phyloP scores from a whole-genome alignment of 1,140 invertebrate species.

The Thalassaphorura encarpata region DNA sequence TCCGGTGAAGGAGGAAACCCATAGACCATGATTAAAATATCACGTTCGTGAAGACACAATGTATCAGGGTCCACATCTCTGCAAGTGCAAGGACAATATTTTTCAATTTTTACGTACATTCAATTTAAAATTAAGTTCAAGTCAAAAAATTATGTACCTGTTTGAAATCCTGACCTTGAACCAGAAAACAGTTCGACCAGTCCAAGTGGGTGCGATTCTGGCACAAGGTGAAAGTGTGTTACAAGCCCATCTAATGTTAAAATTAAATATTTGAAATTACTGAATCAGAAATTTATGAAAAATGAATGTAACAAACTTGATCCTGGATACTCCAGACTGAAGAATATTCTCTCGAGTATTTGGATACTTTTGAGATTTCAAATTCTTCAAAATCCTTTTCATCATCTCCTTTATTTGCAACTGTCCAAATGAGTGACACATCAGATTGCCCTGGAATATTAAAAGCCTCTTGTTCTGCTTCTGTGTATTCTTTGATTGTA shows the following conservation, averaged over 20 bases:
- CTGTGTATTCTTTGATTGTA: conserved; percentile 4
- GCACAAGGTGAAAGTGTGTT: conserved; percentile 19
- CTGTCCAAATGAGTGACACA: conserved; percentile 17
- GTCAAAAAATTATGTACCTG: not conserved
- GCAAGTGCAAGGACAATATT: not conserved
- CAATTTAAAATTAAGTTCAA: no score
- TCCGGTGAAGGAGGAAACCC: conserved; percentile 21
- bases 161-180: conserved; percentile 20
- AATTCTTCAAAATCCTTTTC: not conserved
- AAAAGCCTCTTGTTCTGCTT: conserved; percentile 14
- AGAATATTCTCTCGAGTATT: conserved; percentile 7
- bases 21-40: conserved; percentile 22
- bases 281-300: no score
- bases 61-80: conserved; percentile 17
- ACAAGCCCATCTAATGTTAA: conserved; percentile 20
- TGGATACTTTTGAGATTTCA: not conserved
- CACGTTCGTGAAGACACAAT: conserved; percentile 16
- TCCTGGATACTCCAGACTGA: not conserved
- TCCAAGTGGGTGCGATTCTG: conserved; percentile 7
- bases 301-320: not conserved
- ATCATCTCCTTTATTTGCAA: not conserved
- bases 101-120: no score
- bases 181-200: conserved; percentile 12
- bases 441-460: conserved; percentile 23
- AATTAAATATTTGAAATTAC: no score